Evolutionary conservation across 64 coral and sea anemone genomes (phyloP).

Genomic region (Montipora capricornis): DNA sequence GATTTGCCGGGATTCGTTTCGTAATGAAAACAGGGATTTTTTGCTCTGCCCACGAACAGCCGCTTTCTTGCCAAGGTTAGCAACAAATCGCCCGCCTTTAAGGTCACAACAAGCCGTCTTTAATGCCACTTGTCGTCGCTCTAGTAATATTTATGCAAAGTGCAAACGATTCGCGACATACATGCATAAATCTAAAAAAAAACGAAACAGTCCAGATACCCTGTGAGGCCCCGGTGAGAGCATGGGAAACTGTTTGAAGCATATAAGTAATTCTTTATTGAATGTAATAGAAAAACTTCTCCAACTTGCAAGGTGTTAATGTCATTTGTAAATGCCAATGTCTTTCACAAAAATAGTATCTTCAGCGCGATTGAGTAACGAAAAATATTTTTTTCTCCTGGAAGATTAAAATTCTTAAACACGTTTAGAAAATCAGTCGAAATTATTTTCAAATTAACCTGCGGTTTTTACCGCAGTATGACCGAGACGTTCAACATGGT

Average conservation of each 20-base stretch:
- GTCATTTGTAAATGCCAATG: conserved; percentile 73
- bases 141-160: conserved; percentile 37
- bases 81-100: conserved; percentile 7
- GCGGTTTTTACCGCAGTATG: conserved; percentile 37
- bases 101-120: conserved; percentile 2
- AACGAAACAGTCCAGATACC: not conserved
- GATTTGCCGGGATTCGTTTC: not conserved
- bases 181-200: not conserved
- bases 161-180: not conserved
- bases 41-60: not conserved
- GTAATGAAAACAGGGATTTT: conserved; percentile 9
- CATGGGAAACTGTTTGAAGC: conserved; percentile 9
- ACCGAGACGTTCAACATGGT: conserved; percentile 32
- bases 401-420: conserved; percentile 61
- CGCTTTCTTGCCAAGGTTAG: conserved; percentile 4
- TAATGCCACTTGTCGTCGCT: conserved; percentile 5
- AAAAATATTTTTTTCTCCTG: conserved; percentile 66
- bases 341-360: conserved; percentile 73
- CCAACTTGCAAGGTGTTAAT: conserved; percentile 74
- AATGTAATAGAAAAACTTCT: conserved; percentile 73
- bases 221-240: not conserved
- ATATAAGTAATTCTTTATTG: conserved; percentile 61
- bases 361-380: conserved; percentile 45
- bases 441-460: conserved; percentile 37
- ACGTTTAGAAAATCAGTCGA: conserved; percentile 42